Evolutionary conservation across 1,140 invertebrate species (phyloP), one percentile per base, ranked within the genome.

Genomic region (Drosophila sucinea): DNA sequence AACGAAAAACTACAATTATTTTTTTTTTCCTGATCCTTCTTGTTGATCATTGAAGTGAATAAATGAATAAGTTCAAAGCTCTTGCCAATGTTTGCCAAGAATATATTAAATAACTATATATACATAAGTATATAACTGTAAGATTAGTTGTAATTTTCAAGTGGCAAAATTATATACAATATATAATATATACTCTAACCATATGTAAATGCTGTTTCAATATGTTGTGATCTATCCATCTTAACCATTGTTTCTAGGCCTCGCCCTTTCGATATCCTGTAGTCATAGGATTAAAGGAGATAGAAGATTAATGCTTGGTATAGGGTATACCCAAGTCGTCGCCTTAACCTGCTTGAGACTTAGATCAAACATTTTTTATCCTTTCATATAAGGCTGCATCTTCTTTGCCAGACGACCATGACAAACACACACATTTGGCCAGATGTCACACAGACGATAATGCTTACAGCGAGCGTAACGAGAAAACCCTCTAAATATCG

Each of bases 381-480:
- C 10, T 11, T 17, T 17, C 17, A 17, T 17, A 17, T 17, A 17
- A 17, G 17, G 35, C 35, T 11, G 8, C 35, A 3, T 38, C 35
- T 38, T 38, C 35, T 38, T 38, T 38, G 35, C 11, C 4, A 3
- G 10, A 10, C 3, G 29, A 55, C 51, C 54, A n/a, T 58, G 10
- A 3, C 23, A 47, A 25, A 60, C 10, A 60, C 56, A 65, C 68
- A 65, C 68, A 79, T 72, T 70, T 66, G 55, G 73, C 77, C 77
- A 79, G 69, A 77, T 79, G 79, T 79, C 69, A 67, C 51, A 33
- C 75, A 73, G 61, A 40, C 32, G 38, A 32, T 30, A 23, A 32
- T 32, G 32, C n/a, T 51, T 51, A 51, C 6, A 54, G 10, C 8
- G 30, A 30, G 30, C 29, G 25, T 30, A 32, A 25, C 57, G 60